A percentile compares a stretch with the other conserved stretches of the same genome.
phyloP scores from a whole-genome alignment of 2,113 vertebrate genomes.

The Orcinus orca region DNA sequence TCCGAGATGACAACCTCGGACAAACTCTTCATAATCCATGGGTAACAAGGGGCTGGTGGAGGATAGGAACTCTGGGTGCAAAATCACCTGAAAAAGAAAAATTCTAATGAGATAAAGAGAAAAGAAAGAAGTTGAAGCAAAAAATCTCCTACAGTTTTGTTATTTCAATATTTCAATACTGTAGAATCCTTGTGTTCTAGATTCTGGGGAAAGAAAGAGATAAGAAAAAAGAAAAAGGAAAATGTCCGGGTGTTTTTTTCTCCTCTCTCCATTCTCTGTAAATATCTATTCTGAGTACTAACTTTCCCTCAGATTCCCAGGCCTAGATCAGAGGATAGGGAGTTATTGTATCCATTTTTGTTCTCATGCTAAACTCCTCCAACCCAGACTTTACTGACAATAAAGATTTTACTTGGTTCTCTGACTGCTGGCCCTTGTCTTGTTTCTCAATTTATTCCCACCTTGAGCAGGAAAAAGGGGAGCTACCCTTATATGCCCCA shows the following conservation, averaged over 20 bases:
- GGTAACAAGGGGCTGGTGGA: conserved; percentile 96
- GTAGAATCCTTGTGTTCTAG: background rate
- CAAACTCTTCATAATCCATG: conserved; percentile 98
- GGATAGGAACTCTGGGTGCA: conserved; percentile 98
- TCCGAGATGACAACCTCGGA: conserved; percentile 96
- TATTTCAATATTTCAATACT: background rate
- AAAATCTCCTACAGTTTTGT: background rate
- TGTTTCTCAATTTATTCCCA: background rate
- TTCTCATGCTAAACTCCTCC: background rate
- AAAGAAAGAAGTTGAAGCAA: background rate
- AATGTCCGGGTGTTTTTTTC: background rate
- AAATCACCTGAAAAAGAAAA: conserved; percentile 87
- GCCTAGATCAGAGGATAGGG: background rate
- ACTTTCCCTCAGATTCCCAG: background rate
- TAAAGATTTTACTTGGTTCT: background rate
- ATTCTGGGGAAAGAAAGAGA: background rate
- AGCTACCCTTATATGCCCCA: background rate
- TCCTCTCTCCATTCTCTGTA: background rate
- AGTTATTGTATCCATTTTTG: background rate
- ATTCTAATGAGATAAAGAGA: conserved; percentile 32
- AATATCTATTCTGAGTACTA: background rate
- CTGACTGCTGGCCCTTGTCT: background rate
- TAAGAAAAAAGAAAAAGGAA: background rate
- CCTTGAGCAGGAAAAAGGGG: background rate
- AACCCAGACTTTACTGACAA: background rate